phyloP scores from a whole-genome alignment of 2,888 invertebrate genomes.

The Sepioteuthis lessoniana region DNA sequence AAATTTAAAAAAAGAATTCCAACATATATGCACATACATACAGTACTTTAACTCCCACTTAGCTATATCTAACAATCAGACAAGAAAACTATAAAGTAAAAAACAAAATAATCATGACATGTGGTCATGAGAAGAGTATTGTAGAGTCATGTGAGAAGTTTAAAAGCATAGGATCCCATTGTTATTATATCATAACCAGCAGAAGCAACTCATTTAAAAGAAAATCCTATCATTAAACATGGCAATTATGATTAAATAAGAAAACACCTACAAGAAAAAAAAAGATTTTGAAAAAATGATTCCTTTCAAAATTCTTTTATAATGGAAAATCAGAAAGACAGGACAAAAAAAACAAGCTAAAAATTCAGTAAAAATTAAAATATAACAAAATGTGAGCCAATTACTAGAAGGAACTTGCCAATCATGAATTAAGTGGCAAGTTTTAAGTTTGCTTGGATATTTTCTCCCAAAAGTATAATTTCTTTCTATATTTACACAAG shows the following conservation, averaged over 20 bases:
- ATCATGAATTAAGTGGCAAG: no score
- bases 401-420: neutral
- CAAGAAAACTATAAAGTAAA: neutral
- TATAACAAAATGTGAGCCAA: neutral
- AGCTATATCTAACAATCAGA: neutral
- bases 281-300: neutral
- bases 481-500: neutral
- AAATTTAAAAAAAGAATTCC: no score
- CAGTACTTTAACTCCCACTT: no score
- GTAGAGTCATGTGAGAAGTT: neutral
- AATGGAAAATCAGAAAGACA: neutral
- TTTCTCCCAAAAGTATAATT: no score
- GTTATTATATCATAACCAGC: neutral
- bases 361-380: no score
- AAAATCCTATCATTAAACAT: neutral
- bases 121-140: neutral
- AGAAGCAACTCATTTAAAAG: neutral
- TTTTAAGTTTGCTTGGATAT: no score
- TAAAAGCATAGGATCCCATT: neutral
- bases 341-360: no score
- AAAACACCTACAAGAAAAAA: neutral
- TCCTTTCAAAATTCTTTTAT: no score
- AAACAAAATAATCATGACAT: neutral
- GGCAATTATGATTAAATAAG: neutral
- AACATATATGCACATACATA: no score